Percentiles rank a stretch among this genome's conserved stretches.
Evolutionary conservation across 2,797 vertebrate species (phyloP).

Genomic region (Rhinichthys osculus): DNA sequence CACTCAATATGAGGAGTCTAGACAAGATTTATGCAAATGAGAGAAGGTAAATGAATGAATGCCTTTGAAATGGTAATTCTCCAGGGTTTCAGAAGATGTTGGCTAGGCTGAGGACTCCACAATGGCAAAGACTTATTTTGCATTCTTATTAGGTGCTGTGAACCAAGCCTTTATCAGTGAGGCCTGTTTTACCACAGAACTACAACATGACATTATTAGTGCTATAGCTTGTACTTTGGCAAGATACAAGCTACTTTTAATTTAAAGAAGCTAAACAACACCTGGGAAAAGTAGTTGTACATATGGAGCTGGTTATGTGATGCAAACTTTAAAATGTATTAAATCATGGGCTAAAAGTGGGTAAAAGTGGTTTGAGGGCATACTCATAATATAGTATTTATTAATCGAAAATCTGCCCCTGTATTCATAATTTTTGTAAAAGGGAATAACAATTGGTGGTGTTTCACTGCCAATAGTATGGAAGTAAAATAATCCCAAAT

Average conservation of each 20-base stretch:
- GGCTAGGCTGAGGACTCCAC: constrained; percentile 43
- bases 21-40: constrained; percentile 60
- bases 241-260: neutral
- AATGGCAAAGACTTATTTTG: constrained; percentile 49
- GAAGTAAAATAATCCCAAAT: no score
- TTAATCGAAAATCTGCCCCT: neutral
- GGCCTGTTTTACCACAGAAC: neutral
- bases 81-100: constrained; percentile 54
- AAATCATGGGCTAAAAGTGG: no score
- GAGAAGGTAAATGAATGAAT: constrained; percentile 55
- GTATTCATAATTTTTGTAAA: neutral
- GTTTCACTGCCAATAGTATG: no score
- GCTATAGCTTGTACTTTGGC: neutral
- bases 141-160: constrained; percentile 22
- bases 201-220: neutral
- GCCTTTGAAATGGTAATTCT: constrained; percentile 71
- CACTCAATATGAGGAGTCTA: constrained; percentile 60
- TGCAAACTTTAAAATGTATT: no score
- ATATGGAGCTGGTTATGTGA: no score
- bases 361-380: no score
- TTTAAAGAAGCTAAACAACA: neutral
- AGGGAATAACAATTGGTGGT: neutral
- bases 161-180: neutral
- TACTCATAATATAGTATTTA: neutral
- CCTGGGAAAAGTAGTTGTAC: neutral